Conservation (phyloP, 2,888 invertebrate genomes). For the Hermodice carunculata region DNA sequence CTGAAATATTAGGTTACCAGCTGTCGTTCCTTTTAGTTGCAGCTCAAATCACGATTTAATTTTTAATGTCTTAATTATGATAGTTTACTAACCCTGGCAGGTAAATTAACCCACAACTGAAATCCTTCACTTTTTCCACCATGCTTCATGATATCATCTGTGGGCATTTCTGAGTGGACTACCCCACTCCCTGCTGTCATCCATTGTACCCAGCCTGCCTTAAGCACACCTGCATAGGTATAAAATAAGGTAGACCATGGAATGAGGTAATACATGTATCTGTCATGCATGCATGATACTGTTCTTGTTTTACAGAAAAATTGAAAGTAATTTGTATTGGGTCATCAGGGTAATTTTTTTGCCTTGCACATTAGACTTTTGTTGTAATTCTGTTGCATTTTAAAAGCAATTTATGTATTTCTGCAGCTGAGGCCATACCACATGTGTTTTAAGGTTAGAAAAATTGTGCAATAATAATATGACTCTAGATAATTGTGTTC, state of each 20-base stretch:
- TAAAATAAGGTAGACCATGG: not conserved
- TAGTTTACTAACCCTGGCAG: constrained; percentile 44
- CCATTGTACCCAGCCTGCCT: constrained; percentile 54
- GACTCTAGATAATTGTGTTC: too few species aligned
- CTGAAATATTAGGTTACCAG: too few species aligned
- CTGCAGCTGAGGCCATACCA: too few species aligned
- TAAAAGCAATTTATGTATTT: too few species aligned
- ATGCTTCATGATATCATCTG: constrained; percentile 45
- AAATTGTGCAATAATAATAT: too few species aligned
- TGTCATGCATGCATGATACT: not conserved
- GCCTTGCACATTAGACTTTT: too few species aligned
- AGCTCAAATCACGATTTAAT: not conserved
- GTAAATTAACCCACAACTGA: constrained; percentile 58
- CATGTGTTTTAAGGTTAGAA: too few species aligned
- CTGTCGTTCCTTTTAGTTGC: too few species aligned
- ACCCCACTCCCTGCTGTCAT: constrained; percentile 64
- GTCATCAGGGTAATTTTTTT: too few species aligned
- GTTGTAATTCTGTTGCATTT: too few species aligned
- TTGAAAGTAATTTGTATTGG: too few species aligned
- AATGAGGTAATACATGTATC: not conserved
- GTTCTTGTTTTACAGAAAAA: too few species aligned
- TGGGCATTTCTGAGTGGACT: constrained; percentile 62
- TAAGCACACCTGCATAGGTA: constrained; percentile 41
- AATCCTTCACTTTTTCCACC: constrained; percentile 55
- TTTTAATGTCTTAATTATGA: not conserved